Percentiles rank a stretch among this genome's conserved stretches.
Evolutionary conservation across 53 echinoderm and acorn worm genomes (phyloP).

Genomic region (Mesocentrotus franciscanus): DNA sequence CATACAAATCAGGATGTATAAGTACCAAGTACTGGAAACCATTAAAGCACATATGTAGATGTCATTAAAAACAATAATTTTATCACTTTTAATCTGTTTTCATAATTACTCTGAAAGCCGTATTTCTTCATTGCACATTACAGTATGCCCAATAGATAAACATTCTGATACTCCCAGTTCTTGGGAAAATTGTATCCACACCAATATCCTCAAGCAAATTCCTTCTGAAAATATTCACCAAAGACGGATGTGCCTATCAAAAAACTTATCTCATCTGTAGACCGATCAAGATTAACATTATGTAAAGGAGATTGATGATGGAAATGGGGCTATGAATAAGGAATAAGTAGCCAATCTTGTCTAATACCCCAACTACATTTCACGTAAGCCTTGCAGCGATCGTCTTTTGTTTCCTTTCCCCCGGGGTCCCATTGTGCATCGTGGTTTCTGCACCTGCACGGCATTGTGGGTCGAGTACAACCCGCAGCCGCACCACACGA

Average conservation of each 20-base stretch:
- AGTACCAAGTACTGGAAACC: not conserved
- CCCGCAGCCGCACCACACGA: conserved; percentile 30
- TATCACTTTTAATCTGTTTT: not conserved
- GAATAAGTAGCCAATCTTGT: conserved; percentile 26
- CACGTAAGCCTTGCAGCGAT: too few relatives aligned
- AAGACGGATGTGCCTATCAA: not conserved
- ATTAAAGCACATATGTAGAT: not conserved
- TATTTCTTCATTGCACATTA: not conserved
- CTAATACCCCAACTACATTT: not conserved
- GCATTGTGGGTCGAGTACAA: conserved; percentile 37
- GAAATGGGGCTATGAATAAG: not conserved
- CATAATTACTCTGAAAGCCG: not conserved
- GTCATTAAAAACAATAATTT: not conserved
- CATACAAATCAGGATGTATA: not conserved
- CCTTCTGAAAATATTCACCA: not conserved
- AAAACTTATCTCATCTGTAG: too few relatives aligned
- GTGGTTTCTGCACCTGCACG: conserved; percentile 37
- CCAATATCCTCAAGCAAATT: not conserved
- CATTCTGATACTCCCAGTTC: not conserved
- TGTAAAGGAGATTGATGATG: not conserved
- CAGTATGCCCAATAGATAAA: not conserved
- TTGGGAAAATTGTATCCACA: not conserved
- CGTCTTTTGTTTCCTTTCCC: not conserved
- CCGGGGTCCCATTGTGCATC: conserved; percentile 27
- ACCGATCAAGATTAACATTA: not conserved